Base-by-base conservation (phyloP, 2,113 vertebrate species). In the Prolemur simus region DNA sequence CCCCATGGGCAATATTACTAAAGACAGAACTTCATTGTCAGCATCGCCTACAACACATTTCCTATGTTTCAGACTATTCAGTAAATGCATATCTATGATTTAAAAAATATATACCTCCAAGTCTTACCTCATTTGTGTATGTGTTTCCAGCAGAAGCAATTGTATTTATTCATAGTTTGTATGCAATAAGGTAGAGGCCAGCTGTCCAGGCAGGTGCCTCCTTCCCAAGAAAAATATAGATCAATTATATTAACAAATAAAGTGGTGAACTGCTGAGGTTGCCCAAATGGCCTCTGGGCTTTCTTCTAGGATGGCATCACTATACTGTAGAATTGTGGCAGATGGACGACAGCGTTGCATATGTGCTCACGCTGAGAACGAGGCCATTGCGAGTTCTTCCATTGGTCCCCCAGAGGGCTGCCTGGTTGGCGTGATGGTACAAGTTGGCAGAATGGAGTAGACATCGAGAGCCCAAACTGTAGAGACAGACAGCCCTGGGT, bases 191-290 rank as follows among this genome's bases (percentile, higher is more conserved):
- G 47, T 71, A 47, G 49, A 89, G 88, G 74, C 52, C 49, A 76
- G 83, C 84, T 86, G 12, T 68, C 37, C 4, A 60, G 60, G 29
- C 96, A 97, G 74, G 66, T 45, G 66, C n/a, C 52, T 45, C 20
- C 74, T 69, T 34, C 64, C 37, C 45, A 83, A 83, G 39, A 81
- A 86, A 81, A 83, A 86, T 42, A 73, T 8, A 80, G 68, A 89
- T 94, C 6, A 17, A 73, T 96, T 91, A 77, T 37, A 69, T 89
- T 95, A 89, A 93, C 77, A 93, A 73, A 94, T 92, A 63, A 95
- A 80, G 82, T 23, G 47, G 29, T 37, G 17, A 82, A 56, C 85
- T 56, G 29, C 83, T 69, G 66, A 96, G 27, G 37, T 73, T 89
- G 42, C 63, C 91, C 69, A 93, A 69, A 87, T 56, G 56, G 78